phyloP scores from a whole-genome alignment of 2,113 vertebrate genomes.

The Rhynchomys soricoides region DNA sequence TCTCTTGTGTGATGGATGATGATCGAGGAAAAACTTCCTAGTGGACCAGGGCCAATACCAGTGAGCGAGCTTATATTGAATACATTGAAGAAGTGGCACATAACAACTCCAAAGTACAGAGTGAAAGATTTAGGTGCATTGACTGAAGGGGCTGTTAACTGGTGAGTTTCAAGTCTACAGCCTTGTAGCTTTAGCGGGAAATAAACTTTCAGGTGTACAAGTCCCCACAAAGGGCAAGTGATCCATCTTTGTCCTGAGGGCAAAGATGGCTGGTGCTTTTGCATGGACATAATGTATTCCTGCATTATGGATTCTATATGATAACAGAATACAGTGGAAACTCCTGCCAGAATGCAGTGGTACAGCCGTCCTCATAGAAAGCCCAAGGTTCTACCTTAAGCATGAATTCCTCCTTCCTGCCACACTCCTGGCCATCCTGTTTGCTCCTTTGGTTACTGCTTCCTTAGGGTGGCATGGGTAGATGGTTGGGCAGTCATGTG shows the following conservation, averaged over 20 bases:
- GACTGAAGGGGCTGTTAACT: background rate
- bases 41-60: background rate
- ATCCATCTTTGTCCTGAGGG: fast-evolving
- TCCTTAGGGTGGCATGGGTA: fast-evolving
- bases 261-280: background rate
- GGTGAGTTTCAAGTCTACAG: background rate
- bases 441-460: background rate
- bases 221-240: background rate
- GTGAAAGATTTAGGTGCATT: background rate
- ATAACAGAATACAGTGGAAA: fast-evolving
- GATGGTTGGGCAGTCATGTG: background rate
- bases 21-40: background rate
- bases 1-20: background rate
- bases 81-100: background rate
- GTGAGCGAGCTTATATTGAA: background rate
- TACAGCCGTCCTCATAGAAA: background rate
- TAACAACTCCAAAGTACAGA: background rate
- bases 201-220: background rate
- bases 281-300: fast-evolving
- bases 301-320: fast-evolving
- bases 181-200: background rate
- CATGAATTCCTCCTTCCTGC: too few species aligned
- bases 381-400: background rate
- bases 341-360: background rate
- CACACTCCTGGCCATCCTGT: too few species aligned